Conservation (phyloP, 2,113 vertebrate species). For the Pangasianodon gigas region DNA sequence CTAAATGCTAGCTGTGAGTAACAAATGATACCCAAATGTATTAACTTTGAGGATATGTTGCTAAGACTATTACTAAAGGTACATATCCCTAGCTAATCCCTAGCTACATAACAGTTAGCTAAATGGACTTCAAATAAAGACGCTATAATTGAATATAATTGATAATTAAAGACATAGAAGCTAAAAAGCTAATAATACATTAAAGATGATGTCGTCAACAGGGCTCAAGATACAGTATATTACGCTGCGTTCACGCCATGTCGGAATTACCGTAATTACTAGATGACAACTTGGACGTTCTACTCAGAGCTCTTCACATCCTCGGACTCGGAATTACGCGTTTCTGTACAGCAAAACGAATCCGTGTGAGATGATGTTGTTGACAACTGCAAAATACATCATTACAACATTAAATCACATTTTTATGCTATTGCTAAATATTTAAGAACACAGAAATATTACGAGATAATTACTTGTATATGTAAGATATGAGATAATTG, state of each 20-base stretch:
- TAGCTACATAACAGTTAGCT: not conserved
- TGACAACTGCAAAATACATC: too few species aligned
- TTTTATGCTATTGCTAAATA: too few species aligned
- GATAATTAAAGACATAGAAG: not conserved
- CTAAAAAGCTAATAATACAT: not conserved
- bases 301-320: too few species aligned
- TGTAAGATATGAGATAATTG: too few species aligned
- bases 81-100: not conserved
- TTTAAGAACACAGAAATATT: too few species aligned
- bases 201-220: not conserved
- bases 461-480: too few species aligned
- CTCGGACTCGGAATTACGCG: too few species aligned
- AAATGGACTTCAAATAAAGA: not conserved
- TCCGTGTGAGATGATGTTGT: too few species aligned
- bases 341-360: too few species aligned
- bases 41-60: not conserved
- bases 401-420: too few species aligned
- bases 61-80: not conserved
- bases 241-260: not conserved
- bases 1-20: not conserved
- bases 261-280: too few species aligned
- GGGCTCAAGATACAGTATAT: not conserved
- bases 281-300: too few species aligned
- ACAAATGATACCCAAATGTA: not conserved
- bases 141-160: not conserved